phyloP scores from a whole-genome alignment of 2,888 invertebrate genomes.

The Molanna angustata region DNA sequence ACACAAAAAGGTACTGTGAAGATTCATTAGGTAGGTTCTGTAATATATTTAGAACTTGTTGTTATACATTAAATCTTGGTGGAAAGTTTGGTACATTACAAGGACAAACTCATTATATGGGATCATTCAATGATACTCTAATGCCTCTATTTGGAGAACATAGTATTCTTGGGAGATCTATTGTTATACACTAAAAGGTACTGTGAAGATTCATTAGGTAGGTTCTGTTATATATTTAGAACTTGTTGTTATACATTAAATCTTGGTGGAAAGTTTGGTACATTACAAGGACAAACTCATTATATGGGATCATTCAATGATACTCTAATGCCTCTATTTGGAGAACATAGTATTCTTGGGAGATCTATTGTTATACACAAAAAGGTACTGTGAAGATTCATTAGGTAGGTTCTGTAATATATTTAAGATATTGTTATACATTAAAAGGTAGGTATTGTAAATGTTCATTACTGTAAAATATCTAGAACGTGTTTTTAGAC shows the following conservation, averaged over 20 bases:
- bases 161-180: slow-evolving; percentile 79
- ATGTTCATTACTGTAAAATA: no score
- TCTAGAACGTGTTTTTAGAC: no score
- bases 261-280: slow-evolving; percentile 90
- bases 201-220: no score
- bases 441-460: no score
- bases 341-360: slow-evolving; percentile 77
- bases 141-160: slow-evolving; percentile 77
- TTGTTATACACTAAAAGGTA: slow-evolving; percentile 78
- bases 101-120: slow-evolving; percentile 56
- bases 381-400: no score
- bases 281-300: slow-evolving; percentile 62
- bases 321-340: slow-evolving; percentile 76
- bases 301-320: slow-evolving; percentile 69
- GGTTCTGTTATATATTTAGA: no score
- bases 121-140: slow-evolving; percentile 74
- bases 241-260: no score
- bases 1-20: slow-evolving; percentile 73
- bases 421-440: no score
- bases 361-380: slow-evolving; percentile 84
- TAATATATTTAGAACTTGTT: no score
- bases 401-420: no score
- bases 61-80: no score
- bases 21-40: no score
- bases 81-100: slow-evolving; percentile 82